phyloP scores from a whole-genome alignment of 2,797 vertebrate species.

The Sciurus carolinensis region DNA sequence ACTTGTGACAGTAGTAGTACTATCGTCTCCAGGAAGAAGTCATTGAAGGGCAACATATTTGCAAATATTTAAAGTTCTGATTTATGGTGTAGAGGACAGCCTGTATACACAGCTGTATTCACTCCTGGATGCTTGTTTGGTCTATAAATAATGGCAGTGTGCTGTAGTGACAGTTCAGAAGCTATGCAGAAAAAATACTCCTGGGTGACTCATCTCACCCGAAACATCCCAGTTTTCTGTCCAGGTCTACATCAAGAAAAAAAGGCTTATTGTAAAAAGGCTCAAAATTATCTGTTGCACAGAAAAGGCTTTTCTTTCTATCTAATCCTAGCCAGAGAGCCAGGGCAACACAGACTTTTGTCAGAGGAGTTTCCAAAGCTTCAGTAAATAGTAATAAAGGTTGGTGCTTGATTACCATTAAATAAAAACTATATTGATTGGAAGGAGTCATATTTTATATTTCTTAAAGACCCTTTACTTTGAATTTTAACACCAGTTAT shows the following conservation, averaged over 20 bases:
- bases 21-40: not conserved
- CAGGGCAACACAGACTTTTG: not conserved
- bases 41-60: not conserved
- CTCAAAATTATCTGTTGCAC: too few species aligned
- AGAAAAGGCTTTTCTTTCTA: not conserved
- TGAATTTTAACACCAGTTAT: not conserved
- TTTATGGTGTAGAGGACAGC: slow-evolving; percentile 41
- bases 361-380: not conserved
- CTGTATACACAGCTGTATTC: slow-evolving; percentile 22
- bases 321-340: not conserved
- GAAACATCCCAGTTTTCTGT: not conserved
- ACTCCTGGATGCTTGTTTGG: slow-evolving; percentile 19
- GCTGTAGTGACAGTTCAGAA: not conserved
- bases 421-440: not conserved
- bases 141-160: slow-evolving; percentile 51
- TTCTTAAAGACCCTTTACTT: not conserved
- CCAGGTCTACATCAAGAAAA: not conserved
- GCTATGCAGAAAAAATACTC: not conserved
- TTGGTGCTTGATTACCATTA: not conserved
- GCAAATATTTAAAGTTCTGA: slow-evolving; percentile 69
- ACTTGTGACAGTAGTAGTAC: not conserved
- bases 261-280: not conserved
- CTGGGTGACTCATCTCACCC: not conserved
- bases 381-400: not conserved
- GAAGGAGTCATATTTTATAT: not conserved